These are phyloP conservation scores for Catamblyrhynchus diadema DNA, from an alignment of 2,797 vertebrate species.

Conservation along the genomic window DNA sequence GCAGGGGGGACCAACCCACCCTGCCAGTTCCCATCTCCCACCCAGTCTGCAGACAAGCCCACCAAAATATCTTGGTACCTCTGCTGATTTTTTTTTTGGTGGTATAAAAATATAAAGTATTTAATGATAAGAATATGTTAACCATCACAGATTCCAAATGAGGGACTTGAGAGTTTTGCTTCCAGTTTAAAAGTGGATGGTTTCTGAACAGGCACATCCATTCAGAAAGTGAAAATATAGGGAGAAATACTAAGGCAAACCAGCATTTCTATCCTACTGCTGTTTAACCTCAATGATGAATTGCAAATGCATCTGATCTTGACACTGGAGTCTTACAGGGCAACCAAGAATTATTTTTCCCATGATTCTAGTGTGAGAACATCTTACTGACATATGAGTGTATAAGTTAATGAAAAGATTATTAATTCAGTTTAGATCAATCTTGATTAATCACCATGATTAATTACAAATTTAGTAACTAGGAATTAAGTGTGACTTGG, in stretches of 20 bases:
- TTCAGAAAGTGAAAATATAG: neutral
- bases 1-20: neutral
- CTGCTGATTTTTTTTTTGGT: neutral
- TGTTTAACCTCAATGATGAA: neutral
- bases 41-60: neutral
- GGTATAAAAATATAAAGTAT: neutral
- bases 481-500: neutral
- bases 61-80: neutral
- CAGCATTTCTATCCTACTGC: neutral
- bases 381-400: neutral
- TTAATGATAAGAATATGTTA: neutral
- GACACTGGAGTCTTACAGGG: neutral
- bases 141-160: neutral
- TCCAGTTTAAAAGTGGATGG: neutral
- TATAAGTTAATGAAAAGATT: neutral
- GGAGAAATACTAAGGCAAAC: neutral
- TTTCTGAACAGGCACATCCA: neutral
- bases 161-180: neutral
- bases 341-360: neutral
- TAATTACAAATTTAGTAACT: slow-evolving; percentile 8
- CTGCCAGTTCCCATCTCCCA: neutral
- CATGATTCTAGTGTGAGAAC: neutral
- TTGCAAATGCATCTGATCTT: neutral
- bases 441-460: neutral
- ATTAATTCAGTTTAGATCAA: neutral